Conservation (phyloP, 2,888 invertebrate species). For the Zygaena filipendulae region DNA sequence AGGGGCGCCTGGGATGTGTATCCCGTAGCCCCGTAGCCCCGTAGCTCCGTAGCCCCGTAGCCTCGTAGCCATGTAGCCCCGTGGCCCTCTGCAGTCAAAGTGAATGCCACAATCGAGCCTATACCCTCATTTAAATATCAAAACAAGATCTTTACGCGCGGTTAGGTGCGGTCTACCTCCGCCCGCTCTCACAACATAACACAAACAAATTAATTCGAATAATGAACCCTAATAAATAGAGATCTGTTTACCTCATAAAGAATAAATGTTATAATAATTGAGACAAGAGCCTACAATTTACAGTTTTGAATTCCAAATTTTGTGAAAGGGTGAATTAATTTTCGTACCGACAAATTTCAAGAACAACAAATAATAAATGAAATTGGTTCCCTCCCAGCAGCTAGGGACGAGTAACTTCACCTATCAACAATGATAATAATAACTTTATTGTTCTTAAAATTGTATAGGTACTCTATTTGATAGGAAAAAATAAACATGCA, state of each 20-base stretch:
- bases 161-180: conserved; percentile 34
- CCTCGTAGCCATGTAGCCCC: too few relatives aligned
- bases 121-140: conserved; percentile 64
- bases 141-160: conserved; percentile 53
- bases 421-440: too few relatives aligned
- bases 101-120: conserved; percentile 52
- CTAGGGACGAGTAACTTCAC: too few relatives aligned
- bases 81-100: conserved; percentile 18
- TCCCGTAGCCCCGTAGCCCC: too few relatives aligned
- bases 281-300: conserved; percentile 55
- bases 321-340: conserved; percentile 57
- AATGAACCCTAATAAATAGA: conserved; percentile 66
- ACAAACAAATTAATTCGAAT: conserved; percentile 68
- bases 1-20: too few relatives aligned
- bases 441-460: too few relatives aligned
- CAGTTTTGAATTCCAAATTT: conserved; percentile 54
- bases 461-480: too few relatives aligned
- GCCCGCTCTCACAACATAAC: conserved; percentile 48
- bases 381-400: too few relatives aligned
- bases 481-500: too few relatives aligned
- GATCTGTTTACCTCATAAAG: conserved; percentile 64
- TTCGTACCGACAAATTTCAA: conserved; percentile 29
- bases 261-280: conserved; percentile 66
- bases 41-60: too few relatives aligned
- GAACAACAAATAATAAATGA: conserved; percentile 37